Evolutionary conservation across 1,140 invertebrate genomes (phyloP).

Genomic region (Diabrotica undecimpunctata): DNA sequence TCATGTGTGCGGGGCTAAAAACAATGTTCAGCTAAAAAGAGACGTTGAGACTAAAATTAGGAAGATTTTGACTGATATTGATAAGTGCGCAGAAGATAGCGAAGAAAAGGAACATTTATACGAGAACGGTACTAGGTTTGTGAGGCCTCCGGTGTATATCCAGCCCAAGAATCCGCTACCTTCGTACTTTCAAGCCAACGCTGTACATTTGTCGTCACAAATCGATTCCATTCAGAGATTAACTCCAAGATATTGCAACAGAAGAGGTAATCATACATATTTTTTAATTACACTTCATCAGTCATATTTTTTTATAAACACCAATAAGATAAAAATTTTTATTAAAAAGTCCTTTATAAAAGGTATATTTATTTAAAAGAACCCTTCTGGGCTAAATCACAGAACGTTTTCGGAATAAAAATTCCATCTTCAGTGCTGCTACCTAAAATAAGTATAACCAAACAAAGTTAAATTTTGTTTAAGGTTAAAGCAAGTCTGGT

Average conservation of each 20-base stretch:
- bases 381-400: no score
- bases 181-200: constrained; percentile 16
- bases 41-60: constrained; percentile 16
- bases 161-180: constrained; percentile 17
- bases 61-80: constrained; percentile 21
- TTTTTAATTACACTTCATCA: no score
- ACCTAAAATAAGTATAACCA: no score
- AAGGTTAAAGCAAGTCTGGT: no score
- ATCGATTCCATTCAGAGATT: constrained; percentile 38
- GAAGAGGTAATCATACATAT: constrained; percentile 41
- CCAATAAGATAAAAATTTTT: no score
- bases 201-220: constrained; percentile 17
- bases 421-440: no score
- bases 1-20: constrained; percentile 51
- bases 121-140: constrained; percentile 9
- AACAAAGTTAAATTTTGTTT: no score
- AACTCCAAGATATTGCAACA: constrained; percentile 50
- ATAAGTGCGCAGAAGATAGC: constrained; percentile 17
- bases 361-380: no score
- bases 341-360: no score
- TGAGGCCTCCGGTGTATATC: neutral
- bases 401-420: no score
- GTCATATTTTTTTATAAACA: no score
- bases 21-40: constrained; percentile 26
- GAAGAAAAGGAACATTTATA: constrained; percentile 19